These are phyloP conservation scores for Leistus spinibarbis DNA, from an alignment of 2,888 invertebrate genomes.

Conservation along the genomic window DNA sequence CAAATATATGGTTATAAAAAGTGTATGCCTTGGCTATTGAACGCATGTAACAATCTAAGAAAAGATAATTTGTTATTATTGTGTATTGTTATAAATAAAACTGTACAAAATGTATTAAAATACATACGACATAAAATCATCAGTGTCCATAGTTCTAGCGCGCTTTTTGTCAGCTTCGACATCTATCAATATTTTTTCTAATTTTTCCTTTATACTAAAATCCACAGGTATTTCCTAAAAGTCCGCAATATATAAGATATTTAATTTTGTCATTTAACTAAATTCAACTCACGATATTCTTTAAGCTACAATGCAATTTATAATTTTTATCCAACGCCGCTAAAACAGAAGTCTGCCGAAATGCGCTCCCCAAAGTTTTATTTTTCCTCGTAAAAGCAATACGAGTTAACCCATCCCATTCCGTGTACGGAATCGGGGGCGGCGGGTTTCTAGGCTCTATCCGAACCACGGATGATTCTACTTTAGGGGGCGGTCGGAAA, in stretches of 20 bases:
- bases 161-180: slow-evolving; percentile 76
- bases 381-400: slow-evolving; percentile 96
- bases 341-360: slow-evolving; percentile 84
- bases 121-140: slow-evolving; percentile 85
- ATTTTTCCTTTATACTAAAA: slow-evolving; percentile 82
- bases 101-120: slow-evolving; percentile 3
- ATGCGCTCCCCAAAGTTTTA: slow-evolving; percentile 90
- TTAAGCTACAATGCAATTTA: slow-evolving; percentile 82
- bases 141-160: slow-evolving; percentile 93
- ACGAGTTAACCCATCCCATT: slow-evolving; percentile 98
- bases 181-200: slow-evolving; percentile 74
- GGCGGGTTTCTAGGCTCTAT: slow-evolving; percentile 98
- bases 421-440: slow-evolving; percentile 92
- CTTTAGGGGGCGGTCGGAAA: slow-evolving; percentile 98
- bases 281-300: slow-evolving; percentile 69
- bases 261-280: neutral
- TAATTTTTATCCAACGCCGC: slow-evolving; percentile 91
- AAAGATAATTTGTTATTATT: slow-evolving; percentile 40
- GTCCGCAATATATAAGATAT: neutral
- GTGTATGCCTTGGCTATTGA: slow-evolving; percentile 93
- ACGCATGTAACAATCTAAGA: slow-evolving; percentile 76
- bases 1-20: slow-evolving; percentile 67
- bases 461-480: slow-evolving; percentile 97
- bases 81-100: slow-evolving; percentile 10
- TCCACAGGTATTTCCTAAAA: slow-evolving; percentile 74